phyloP scores from a whole-genome alignment of 92 coral and sea anemone species.

The Anthopleura xanthogrammica region DNA sequence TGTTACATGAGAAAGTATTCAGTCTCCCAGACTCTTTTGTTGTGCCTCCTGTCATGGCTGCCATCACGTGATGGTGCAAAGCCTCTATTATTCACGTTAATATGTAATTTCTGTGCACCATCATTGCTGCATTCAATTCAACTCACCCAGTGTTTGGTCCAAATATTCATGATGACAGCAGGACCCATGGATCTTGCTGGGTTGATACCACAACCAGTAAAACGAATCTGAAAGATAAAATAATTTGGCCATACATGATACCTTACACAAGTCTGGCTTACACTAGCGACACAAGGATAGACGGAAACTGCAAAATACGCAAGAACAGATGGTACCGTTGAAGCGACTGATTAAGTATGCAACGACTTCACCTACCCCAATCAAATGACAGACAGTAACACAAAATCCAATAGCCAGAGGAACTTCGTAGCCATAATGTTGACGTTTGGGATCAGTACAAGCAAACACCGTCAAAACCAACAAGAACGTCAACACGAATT shows the following conservation, averaged over 20 bases:
- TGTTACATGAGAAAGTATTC: no score
- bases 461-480: constrained; percentile 90
- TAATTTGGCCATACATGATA: background rate
- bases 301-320: no score
- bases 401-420: constrained; percentile 91
- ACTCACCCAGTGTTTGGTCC: constrained; percentile 89
- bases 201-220: constrained; percentile 92
- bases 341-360: background rate
- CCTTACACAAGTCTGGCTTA: no score
- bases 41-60: no score
- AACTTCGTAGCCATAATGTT: constrained; percentile 85
- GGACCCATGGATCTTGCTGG: constrained; percentile 98
- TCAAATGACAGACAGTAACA: constrained; percentile 80
- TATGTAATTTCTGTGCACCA: no score
- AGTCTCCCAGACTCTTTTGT: no score
- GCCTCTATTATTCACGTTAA: no score
- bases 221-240: constrained; percentile 67
- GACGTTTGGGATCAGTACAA: constrained; percentile 75
- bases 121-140: background rate
- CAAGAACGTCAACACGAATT: constrained; percentile 79
- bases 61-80: no score
- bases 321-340: no score
- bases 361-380: constrained; percentile 67
- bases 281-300: no score
- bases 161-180: constrained; percentile 81